Conservation (phyloP, 92 coral and sea anemone genomes). For the Zoanthus gigantus region DNA sequence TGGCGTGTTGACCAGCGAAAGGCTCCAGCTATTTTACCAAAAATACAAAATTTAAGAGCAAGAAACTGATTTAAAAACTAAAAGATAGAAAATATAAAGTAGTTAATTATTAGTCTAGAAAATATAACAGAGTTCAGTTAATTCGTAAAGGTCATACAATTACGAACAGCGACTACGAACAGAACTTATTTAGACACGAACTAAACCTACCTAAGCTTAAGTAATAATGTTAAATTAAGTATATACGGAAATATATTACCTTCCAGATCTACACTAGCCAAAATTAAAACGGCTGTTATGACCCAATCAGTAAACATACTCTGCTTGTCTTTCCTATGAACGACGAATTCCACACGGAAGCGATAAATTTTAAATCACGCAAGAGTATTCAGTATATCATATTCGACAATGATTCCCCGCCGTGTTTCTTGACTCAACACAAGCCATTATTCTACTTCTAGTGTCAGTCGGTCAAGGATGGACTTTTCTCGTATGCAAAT, state of each 20-base stretch:
- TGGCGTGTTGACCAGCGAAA: constrained; percentile 60
- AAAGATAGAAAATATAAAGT: neutral
- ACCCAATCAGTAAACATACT: constrained; percentile 19
- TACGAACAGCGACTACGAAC: neutral
- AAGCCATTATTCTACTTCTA: neutral
- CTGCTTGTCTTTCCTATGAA: neutral
- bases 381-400: neutral
- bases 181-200: neutral
- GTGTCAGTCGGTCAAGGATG: neutral
- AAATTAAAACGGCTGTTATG: neutral
- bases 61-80: neutral
- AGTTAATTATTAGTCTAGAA: neutral
- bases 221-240: neutral
- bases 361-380: neutral
- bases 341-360: neutral
- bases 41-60: neutral
- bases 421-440: neutral
- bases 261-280: neutral
- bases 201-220: neutral
- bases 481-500: constrained; percentile 30
- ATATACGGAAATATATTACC: neutral
- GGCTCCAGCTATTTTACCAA: neutral
- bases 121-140: neutral
- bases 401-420: neutral
- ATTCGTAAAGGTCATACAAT: neutral